Base-by-base conservation (phyloP, 1,140 invertebrate species). In the Trypoxylus dichotomus region DNA sequence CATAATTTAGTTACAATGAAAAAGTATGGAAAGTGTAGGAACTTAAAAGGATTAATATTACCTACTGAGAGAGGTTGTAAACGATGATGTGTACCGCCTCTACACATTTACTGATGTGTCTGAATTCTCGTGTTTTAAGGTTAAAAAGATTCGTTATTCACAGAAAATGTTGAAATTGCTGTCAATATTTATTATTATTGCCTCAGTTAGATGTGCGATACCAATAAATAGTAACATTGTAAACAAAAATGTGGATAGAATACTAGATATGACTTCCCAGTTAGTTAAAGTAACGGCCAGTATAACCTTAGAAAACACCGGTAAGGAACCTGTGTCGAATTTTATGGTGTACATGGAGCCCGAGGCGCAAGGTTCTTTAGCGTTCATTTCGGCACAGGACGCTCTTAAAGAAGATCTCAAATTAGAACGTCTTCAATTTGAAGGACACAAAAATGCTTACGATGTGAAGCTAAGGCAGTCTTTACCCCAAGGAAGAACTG, bases 181-280 rank as follows among this genome's bases (percentile, higher is more conserved):
- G 11, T 25, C 15, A 15, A 8, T 29, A 15, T 25, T 68, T 24
- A 13, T 10, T 0, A 27, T 29, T 29, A 68, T 68, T 41, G 15
- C 27, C 3, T 74, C 2, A 3, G 72, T 6, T 10, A 32, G 1
- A 27, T 68, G 60, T 68, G 60, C 60, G 10, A 15, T 68, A 24
- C 60, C 75, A 19, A 75, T 80, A 60, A 80, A 77, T 43, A 77
- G 43, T 11, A 78, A 91, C 79, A 83, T 97, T 73, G 89, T 92
- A 37, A 90, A 96, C 78, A 93, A 92, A 83, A 96, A 95, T 89
- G 93, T 95, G 13, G 95, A 97, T 72, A 89, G 96, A 83, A 91
- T 91, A 37, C 91, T 98, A 76, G 96, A 99, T 88, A 87, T 98
- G 74, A 91, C 94, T 2, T 93, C 94, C 13, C 97, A 98, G 87